Conservation (phyloP, 1,140 invertebrate genomes). For the Adelges cooleyi region DNA sequence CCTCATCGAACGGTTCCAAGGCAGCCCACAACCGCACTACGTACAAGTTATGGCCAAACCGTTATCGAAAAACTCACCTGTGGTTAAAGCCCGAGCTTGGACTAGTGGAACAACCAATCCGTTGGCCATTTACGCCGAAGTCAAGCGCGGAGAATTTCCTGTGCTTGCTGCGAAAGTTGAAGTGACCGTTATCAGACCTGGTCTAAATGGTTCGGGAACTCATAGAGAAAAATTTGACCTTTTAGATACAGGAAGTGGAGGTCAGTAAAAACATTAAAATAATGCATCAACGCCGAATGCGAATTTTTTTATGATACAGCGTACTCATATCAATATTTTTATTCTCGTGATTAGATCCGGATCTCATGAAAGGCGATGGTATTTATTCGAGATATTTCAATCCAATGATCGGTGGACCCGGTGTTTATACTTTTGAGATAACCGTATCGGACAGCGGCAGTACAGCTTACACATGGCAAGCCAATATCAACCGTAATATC, state of each 20-base stretch:
- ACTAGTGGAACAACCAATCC: conserved; percentile 37
- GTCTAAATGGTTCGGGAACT: conserved; percentile 38
- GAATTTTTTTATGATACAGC: no score
- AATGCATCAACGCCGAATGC: background rate
- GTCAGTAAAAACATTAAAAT: conserved; percentile 34
- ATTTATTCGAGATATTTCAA: conserved; percentile 53
- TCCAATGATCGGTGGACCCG: conserved; percentile 39
- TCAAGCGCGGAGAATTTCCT: conserved; percentile 43
- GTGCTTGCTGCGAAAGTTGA: conserved; percentile 44
- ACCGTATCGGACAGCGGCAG: conserved; percentile 42
- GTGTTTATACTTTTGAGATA: conserved; percentile 43
- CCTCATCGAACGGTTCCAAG: conserved; percentile 44
- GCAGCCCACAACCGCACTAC: conserved; percentile 47
- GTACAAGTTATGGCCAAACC: conserved; percentile 44
- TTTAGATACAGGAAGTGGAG: conserved; percentile 49
- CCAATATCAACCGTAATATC: conserved; percentile 5
- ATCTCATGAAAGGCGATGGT: conserved; percentile 52
- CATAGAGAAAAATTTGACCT: conserved; percentile 42
- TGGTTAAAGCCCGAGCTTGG: conserved; percentile 40
- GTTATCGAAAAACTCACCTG: conserved; percentile 36
- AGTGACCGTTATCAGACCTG: conserved; percentile 39
- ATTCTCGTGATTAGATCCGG: conserved; percentile 42
- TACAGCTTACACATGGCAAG: conserved; percentile 40
- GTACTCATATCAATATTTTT: conserved; percentile 17
- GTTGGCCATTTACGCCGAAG: conserved; percentile 42